Base-by-base conservation (phyloP, 2,113 vertebrate species). In the Anser cygnoides region DNA sequence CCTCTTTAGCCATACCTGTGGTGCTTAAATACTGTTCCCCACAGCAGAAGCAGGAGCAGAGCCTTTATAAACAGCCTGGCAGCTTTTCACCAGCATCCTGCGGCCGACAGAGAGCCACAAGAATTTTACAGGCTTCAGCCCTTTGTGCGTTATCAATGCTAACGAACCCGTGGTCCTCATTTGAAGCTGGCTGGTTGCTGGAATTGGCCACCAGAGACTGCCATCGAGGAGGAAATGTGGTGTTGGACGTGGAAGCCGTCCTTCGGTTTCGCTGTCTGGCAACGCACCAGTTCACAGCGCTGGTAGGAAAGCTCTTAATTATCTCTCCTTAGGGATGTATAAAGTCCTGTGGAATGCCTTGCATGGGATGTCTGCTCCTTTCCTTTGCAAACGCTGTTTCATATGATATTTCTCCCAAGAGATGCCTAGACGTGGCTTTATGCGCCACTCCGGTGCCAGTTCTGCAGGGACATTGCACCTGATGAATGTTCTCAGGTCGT, bases 271-370 rank as follows among this genome's bases (percentile, higher is more conserved):
- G 70, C 67, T n/a, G 35, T 44, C 81, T 92, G 91, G 87, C 91
- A 91, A 63, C 5, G 1, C 81, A 85, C 74, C 81, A 54, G 62
- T 9, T 87, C 77, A 41, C 29, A 37, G 84, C 26, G 58, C 62
- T 89, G 84, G 61, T 90, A 94, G 66, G 35, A 91, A 89, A 92
- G 49, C 74, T 91, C 62, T 76, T 80, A 70, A 55, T 93, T 57
- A 54, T 73, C 49, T 54, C 50, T 87, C 87, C 91, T 73, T 46
- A 16, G 93, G 62, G 91, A 80, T 58, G 20, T 41, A 18, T 83
- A 76, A 95, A 91, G 59, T 54, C 37, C 61, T 1, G 2, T 79
- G 92, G 81, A 87, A 95, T 61, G 87, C 81, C 74, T 90, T 91
- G 74, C 63, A 4, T 33, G 87, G 77, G 65, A 44, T 89, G 67